Evolutionary conservation across 2,113 vertebrate species (phyloP), one percentile per base, ranked within the genome.

Genomic region (Oncorhynchus nerka): DNA sequence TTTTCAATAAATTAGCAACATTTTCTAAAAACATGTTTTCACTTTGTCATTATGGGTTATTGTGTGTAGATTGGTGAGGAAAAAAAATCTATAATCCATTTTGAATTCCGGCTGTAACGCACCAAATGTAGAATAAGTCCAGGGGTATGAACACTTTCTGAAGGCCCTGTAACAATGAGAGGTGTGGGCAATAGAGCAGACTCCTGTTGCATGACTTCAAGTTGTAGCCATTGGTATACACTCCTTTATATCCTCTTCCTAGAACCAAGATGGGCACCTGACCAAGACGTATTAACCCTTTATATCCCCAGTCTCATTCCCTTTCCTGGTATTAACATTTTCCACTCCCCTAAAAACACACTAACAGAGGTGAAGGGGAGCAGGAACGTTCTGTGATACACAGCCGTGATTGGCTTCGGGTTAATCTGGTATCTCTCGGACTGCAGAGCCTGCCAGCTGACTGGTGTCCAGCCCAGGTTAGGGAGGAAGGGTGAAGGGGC

Each of bases 171-270:
- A 45, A 45, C 39, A 45, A 45, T 45, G 39, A 45, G 9, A 11
- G 39, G 39, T 45, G 39, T 45, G 39, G 9, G 39, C 39, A 45
- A 9, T 11, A 11, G 39, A 45, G 39, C 39, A 80, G 73, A 77
- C 68, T 86, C 81, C 82, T 90, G 90, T 92, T 89, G 88, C 85
- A 86, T 85, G 85, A 67, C 65, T 67, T 67, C 65, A 11, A 19
- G 12, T 30, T 5, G 12, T 7, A 16, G 65, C 13, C 30, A 19
- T 45, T 45, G 39, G 39, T 30, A 19, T 55, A 55, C 51, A 55
- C 51, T 19, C 51, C 16, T 55, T 55, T 55, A 19, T 16, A 19
- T 55, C 12, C 16, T 5, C 51, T 16, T 15, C 51, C 12, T 55
- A 51, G 32, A 67, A 22, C 32, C 75, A 65, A 79, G 87, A 82